Evolutionary conservation across 53 echinoderm and acorn worm species (phyloP).

Genomic region (Zoroaster sp.): DNA sequence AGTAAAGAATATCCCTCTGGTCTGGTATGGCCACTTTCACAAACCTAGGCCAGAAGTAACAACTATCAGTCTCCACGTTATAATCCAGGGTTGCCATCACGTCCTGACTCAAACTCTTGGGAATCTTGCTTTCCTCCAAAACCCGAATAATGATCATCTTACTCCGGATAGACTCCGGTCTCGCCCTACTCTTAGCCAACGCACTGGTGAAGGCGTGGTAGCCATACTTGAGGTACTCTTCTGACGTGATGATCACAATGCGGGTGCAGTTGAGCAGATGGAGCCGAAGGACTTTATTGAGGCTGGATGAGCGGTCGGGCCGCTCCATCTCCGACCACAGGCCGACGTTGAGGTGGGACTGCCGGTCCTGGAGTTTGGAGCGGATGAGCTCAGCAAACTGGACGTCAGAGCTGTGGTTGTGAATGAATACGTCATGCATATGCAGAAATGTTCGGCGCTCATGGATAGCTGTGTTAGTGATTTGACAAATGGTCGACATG

Average conservation of each 20-base stretch:
- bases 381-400: constrained; percentile 67
- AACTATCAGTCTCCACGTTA: constrained; percentile 77
- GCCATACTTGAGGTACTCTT: constrained; percentile 63
- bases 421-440: constrained; percentile 72
- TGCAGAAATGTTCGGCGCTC: constrained; percentile 44
- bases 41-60: constrained; percentile 77
- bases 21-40: constrained; percentile 56
- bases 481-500: not conserved
- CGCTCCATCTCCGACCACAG: constrained; percentile 68
- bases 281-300: constrained; percentile 65
- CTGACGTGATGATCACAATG: constrained; percentile 54
- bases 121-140: constrained; percentile 62
- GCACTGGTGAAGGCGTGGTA: constrained; percentile 61
- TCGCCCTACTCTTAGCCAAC: constrained; percentile 57
- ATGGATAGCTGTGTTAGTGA: constrained; percentile 7
- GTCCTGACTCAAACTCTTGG: constrained; percentile 32
- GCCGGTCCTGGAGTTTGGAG: constrained; percentile 62
- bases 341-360: constrained; percentile 68
- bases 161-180: constrained; percentile 48
- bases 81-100: constrained; percentile 62
- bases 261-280: constrained; percentile 69
- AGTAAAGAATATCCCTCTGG: constrained; percentile 65
- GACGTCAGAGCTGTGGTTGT: constrained; percentile 71
- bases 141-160: constrained; percentile 65
- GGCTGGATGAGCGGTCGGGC: constrained; percentile 58